These are phyloP conservation scores for Lagocephalus sceleratus DNA, from an alignment of 2,797 vertebrate genomes.

Conservation along the genomic window DNA sequence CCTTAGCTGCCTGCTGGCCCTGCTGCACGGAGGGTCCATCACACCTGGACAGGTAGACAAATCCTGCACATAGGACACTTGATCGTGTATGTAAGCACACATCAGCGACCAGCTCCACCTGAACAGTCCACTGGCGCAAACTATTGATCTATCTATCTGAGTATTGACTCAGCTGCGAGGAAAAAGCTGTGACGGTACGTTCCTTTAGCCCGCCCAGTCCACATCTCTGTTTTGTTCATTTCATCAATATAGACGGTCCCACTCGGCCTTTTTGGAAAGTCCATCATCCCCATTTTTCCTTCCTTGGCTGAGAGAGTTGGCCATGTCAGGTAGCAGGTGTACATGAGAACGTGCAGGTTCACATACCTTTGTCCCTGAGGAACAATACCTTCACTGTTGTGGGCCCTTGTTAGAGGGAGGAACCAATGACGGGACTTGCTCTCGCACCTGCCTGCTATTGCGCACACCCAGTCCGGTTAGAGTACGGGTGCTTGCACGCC, in stretches of 20 bases:
- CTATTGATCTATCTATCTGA: slow-evolving; percentile 24
- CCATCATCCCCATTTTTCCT: slow-evolving; percentile 29
- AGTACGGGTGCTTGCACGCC: slow-evolving; percentile 9
- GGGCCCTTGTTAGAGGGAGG: slow-evolving; percentile 34
- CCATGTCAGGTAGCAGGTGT: slow-evolving; percentile 64
- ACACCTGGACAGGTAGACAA: slow-evolving; percentile 79
- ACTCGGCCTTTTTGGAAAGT: slow-evolving; percentile 44
- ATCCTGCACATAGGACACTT: background rate
- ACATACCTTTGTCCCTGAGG: slow-evolving; percentile 64
- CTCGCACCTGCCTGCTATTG: slow-evolving; percentile 56
- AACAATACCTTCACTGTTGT: slow-evolving; percentile 63
- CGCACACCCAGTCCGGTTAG: slow-evolving; percentile 23
- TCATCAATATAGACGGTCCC: slow-evolving; percentile 45
- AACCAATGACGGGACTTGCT: slow-evolving; percentile 42
- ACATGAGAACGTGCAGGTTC: slow-evolving; percentile 43
- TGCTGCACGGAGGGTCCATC: slow-evolving; percentile 79
- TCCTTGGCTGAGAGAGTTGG: slow-evolving; percentile 48
- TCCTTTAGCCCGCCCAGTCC: slow-evolving; percentile 28
- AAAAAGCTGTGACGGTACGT: slow-evolving; percentile 43
- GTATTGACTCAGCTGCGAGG: slow-evolving; percentile 42
- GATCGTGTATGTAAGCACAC: background rate
- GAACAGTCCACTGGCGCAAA: background rate
- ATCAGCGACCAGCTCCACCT: slow-evolving; percentile 18
- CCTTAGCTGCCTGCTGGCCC: slow-evolving; percentile 88
- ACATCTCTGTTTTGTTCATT: slow-evolving; percentile 62